Conservation (phyloP, 2,113 vertebrate genomes). For the Chlorocebus sabaeus region DNA sequence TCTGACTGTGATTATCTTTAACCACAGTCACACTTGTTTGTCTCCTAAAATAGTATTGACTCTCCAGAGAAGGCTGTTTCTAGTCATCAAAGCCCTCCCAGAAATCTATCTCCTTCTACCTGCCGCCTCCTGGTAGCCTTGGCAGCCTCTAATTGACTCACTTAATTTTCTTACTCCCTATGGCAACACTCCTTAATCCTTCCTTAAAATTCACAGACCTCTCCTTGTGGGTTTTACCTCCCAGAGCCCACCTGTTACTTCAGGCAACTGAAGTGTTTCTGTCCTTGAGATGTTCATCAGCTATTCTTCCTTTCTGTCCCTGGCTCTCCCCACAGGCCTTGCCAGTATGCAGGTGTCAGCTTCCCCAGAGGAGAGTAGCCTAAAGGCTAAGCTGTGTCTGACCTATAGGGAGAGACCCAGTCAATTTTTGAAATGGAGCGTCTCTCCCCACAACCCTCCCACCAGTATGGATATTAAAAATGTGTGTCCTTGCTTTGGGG, state of each 20-base stretch:
- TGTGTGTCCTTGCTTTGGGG: neutral
- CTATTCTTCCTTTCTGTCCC: neutral
- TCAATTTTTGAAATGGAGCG: neutral
- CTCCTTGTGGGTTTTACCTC: neutral
- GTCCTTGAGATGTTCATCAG: neutral
- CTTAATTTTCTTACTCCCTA: neutral
- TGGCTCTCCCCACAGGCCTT: neutral
- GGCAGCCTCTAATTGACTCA: neutral
- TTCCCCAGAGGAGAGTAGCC: neutral
- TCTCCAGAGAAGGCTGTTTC: slow-evolving; percentile 52
- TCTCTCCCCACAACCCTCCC: neutral
- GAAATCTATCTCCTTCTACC: neutral
- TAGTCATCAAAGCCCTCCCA: neutral
- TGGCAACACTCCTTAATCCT: neutral
- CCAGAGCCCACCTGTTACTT: neutral
- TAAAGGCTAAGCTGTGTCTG: neutral
- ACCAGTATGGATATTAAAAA: neutral
- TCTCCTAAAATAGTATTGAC: slow-evolving; percentile 74
- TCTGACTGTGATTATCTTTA: slow-evolving; percentile 78
- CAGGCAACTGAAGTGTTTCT: neutral
- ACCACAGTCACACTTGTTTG: slow-evolving; percentile 74
- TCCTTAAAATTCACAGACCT: neutral
- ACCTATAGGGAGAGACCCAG: neutral
- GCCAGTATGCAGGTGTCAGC: neutral
- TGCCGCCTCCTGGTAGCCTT: neutral